Percentiles rank a stretch among this genome's conserved stretches.
Conservation (phyloP, 1,140 invertebrate genomes). For the Panulirus ornatus region DNA sequence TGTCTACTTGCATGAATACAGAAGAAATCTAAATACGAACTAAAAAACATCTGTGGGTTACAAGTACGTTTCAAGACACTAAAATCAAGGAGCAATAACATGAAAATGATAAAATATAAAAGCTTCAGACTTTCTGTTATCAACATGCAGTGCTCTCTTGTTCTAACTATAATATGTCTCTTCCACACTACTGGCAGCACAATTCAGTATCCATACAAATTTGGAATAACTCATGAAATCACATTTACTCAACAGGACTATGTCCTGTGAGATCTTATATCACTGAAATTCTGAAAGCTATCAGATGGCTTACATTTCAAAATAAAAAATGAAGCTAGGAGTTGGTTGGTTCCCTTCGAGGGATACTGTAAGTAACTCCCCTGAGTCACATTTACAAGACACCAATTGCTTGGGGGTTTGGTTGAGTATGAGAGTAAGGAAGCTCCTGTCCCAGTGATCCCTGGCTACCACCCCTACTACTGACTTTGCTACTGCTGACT, state of each 20-base stretch:
- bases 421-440: slow-evolving; percentile 34
- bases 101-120: slow-evolving; percentile 3
- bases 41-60: background rate
- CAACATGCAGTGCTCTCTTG: slow-evolving; percentile 48
- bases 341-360: background rate
- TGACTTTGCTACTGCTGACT: slow-evolving; percentile 31
- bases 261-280: slow-evolving; percentile 42
- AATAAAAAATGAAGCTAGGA: slow-evolving; percentile 19
- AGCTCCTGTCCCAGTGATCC: slow-evolving; percentile 50
- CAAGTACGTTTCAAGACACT: background rate
- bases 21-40: background rate
- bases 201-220: slow-evolving; percentile 57
- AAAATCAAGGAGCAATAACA: slow-evolving; percentile 25
- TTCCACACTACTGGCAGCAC: slow-evolving; percentile 63
- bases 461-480: slow-evolving; percentile 42
- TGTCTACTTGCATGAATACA: slow-evolving; percentile 19
- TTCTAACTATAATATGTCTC: slow-evolving; percentile 30
- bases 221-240: slow-evolving; percentile 64
- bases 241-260: slow-evolving; percentile 51
- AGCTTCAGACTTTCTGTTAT: slow-evolving; percentile 25
- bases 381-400: slow-evolving; percentile 49
- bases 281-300: slow-evolving; percentile 28
- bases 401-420: slow-evolving; percentile 52
- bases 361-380: background rate
- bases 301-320: slow-evolving; percentile 44